Evolutionary conservation across 1,140 invertebrate genomes (phyloP), one percentile per base, ranked within the genome.

Genomic region (Papilio polyxenes): DNA sequence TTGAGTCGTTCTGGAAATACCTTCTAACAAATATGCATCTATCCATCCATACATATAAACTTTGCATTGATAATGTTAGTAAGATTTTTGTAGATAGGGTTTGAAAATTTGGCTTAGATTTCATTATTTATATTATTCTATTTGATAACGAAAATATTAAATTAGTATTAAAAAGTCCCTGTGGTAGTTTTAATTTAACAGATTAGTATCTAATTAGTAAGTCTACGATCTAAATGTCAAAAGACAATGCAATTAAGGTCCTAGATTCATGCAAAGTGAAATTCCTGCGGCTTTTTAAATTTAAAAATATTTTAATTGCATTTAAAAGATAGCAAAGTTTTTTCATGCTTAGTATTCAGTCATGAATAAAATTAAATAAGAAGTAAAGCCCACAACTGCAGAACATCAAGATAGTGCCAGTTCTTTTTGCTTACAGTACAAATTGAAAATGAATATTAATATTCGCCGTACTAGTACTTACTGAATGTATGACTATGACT

Each of bases 301-400:
- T 65, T 62, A 10, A 23, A 10, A 23, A 23, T n/a, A 62, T 62
- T 20, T 59, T 59, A 59, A 59, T n/a, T 59, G n/a, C 7, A 59
- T 44, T 20, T 59, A 59, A 59, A n/a, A 65, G 62, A 23, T 65
- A 65, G 62, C 62, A 31, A 31, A 8, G 1, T 23, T 31, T 65
- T 31, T 31, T 23, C 8, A 31, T 31, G 23, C 62, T 65, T 5
- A 65, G 9, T 2, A 23, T 65, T 65, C 59, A 31, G 20, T 65
- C 59, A 65, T 23, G 59, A 65, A 65, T 65, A 65, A 31, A 65
- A 65, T 65, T 65, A 65, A 65, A 65, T 23, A 20, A 65, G 8
- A 9, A 31, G 11, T 4, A 65, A 65, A 65, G 59, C 62, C 8
- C 62, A 31, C 20, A 65, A 65, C 62, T 65, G 62, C 10, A 31